Evolutionary conservation across 2,888 invertebrate genomes (phyloP), one percentile per base, ranked within the genome.

Genomic region (Holacanthella duospinosa): DNA sequence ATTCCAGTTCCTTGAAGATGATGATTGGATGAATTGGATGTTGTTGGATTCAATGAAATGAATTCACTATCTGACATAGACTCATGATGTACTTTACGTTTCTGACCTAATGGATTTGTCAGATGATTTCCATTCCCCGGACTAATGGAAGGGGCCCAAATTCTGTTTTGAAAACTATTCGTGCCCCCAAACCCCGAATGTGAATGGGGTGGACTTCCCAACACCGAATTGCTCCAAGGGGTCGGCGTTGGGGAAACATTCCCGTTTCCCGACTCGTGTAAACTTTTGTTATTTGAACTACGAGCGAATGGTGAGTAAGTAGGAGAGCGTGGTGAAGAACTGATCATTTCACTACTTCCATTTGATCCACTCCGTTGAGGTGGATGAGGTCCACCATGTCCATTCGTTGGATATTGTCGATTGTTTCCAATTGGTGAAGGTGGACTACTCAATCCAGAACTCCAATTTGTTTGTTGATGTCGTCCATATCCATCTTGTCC

Each of bases 51-150:
- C 2, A 62, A 44, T 62, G 64, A 24, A 58, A 80, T 77, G 67
- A 80, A 80, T 43, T 76, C 77, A n/a, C 78, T 78, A 65, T 80
- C 80, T 0, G 80, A 80, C 29, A 80, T 80, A 1, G 79, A 77
- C 61, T 81, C 75, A 64, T 78, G 77, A 61, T 74, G 74, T 57
- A 75, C 75, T 64, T 77, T 77, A 44, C 78, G 73, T 66, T 79
- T 79, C 66, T 77, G 77, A 9, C 77, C 78, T 62, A 75, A 71
- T 6, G 76, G 75, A 60, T 76, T 76, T 61, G 73, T 66, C 28
- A 73, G 65, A 54, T 75, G 54, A 26, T 64, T 68, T 43, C 65
- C 68, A 62, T 44, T 59, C 59, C 69, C 71, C 63, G 71, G 71
- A 66, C 71, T 70, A 69, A 70, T 64, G n/a, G 70, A 70, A 67